Evolutionary conservation across 2,797 vertebrate species (phyloP), one percentile per base, ranked within the genome.

Genomic region (Serranus cabrilla): DNA sequence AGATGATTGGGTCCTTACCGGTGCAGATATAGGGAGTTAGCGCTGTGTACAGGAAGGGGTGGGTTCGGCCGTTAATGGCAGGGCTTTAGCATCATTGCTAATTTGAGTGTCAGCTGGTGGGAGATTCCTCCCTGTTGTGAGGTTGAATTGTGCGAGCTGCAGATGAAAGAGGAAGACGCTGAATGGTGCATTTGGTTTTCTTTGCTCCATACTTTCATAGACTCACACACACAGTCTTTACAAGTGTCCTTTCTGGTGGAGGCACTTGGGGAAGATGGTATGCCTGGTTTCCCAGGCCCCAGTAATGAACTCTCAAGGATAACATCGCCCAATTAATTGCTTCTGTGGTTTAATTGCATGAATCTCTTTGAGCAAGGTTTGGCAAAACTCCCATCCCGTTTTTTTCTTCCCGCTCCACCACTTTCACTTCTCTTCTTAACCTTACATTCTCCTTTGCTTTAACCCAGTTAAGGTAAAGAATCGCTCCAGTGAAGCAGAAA

Each of bases 61-160:
- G 31, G 61, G 69, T 16, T 60, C n/a, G 40, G 45, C 50, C 71
- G 49, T 87, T 89, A 85, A 85, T 81, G 71, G 71, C 54, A 69
- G 60, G 83, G 84, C 72, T 81, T 64, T 82, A 86, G 88, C 80
- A 83, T 89, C 81, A 42, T 68, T 72, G 86, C 87, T 94, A 91
- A 93, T 93, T 88, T 91, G 86, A 90, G 79, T 85, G 86, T 92
- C 91, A 91, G 89, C 83, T 89, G 83, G 91, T 92, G 88, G 86
- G 76, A 84, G 85, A 88, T 61, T 73, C 83, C 66, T 87, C 82
- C 89, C 90, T 62, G 81, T 80, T 86, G 91, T 78, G 93, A 81
- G 74, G 71, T 69, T 85, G 86, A 87, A 87, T 91, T 89, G 84
- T 89, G 81, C 68, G 68, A 80, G 76, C 71, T 57, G 80, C 45